phyloP scores from a whole-genome alignment of 2,113 vertebrate genomes.

The Chauna torquata region DNA sequence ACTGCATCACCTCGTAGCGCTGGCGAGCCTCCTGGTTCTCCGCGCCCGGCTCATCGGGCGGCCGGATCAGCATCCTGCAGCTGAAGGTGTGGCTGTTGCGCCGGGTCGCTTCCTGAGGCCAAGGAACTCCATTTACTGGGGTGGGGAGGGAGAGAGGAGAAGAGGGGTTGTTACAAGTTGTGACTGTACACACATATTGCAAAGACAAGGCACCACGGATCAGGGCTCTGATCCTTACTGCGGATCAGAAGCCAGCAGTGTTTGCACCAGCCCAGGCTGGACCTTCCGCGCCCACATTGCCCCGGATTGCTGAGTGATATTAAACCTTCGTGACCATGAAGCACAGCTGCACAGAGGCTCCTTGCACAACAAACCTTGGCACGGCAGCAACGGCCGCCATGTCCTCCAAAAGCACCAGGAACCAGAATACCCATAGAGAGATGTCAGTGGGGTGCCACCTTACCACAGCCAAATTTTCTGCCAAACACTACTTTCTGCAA shows the following conservation, averaged over 20 bases:
- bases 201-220: neutral
- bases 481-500: neutral
- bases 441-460: neutral
- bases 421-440: neutral
- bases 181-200: accelerated
- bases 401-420: no score
- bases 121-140: constrained; percentile 89
- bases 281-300: neutral
- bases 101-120: constrained; percentile 87
- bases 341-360: neutral
- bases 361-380: neutral
- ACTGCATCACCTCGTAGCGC: constrained; percentile 96
- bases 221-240: neutral
- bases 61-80: constrained; percentile 94
- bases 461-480: neutral
- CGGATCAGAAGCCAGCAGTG: neutral
- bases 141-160: neutral
- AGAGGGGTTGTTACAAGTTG: neutral
- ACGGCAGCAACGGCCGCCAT: neutral
- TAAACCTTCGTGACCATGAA: neutral
- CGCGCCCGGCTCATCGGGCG: constrained; percentile 83
- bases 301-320: neutral
- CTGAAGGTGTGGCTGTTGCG: constrained; percentile 94
- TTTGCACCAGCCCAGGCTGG: neutral
- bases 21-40: constrained; percentile 91